Evolutionary conservation across 1,140 invertebrate species (phyloP), one percentile per base, ranked within the genome.

Genomic region (Meloidogyne floridensis): DNA sequence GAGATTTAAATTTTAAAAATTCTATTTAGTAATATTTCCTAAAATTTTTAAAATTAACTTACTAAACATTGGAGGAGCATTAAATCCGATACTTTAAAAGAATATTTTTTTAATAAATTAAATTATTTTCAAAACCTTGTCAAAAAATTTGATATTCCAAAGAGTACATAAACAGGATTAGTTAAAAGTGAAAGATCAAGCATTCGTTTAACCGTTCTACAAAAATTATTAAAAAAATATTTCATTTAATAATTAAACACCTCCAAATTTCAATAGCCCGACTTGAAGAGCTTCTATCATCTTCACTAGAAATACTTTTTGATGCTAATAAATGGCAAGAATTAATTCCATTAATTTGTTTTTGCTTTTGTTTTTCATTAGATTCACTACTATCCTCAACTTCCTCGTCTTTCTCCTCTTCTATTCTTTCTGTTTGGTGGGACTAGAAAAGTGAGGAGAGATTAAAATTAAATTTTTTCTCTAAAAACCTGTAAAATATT

Each of bases 141-240:
- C 87, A 95, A 93, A 90, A 98, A 96, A 91, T 98, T 98, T 43
- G 95, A 97, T 53, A 95, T 80, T 32, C 94, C 93, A 91, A 98
- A 98, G 75, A 98, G 91, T 78, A 98, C 92, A 90, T 98, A 98
- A 82, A 97, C 92, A 4, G 93, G 93, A 91, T 98, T 94, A 80
- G 93, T 93, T 0, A 98, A 92, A 42, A 98, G 91, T 10, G 93
- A 93, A 73, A 96, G 91, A 88, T 96, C 94, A 82, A 97, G 92
- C 94, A 97, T 95, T 91, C 95, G 93, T 54, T 91, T 92, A 54
- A 96, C 91, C 0, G 94, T 84, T 51, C 85, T 87, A 74, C 81
- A 86, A 54, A 47, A 72, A 56, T 84, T 42, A 10, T 84, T 83
- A 51, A 86, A 82, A 51, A 83, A 83, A 32, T 32, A 32, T 32